Evolutionary conservation across 2,797 vertebrate species (phyloP).

Genomic region (Protonibea diacanthus): DNA sequence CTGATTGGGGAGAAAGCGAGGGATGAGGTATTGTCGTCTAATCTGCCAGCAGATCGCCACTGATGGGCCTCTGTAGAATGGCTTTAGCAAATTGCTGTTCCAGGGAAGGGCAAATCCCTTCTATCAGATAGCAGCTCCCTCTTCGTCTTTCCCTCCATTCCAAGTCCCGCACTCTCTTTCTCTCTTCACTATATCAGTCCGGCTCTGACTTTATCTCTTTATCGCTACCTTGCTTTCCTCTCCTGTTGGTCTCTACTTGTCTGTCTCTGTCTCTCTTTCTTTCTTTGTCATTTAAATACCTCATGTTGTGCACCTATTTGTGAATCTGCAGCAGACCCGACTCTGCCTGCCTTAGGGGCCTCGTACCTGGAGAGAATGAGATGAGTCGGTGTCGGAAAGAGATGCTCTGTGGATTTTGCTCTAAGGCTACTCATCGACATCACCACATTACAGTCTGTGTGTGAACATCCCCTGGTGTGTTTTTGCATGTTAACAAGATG

Average conservation of each 20-base stretch:
- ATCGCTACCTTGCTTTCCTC: slow-evolving; percentile 55
- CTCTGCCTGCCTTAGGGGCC: slow-evolving; percentile 19
- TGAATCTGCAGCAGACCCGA: slow-evolving; percentile 18
- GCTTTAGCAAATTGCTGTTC: slow-evolving; percentile 86
- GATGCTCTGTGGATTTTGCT: slow-evolving; percentile 43
- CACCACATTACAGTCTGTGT: slow-evolving; percentile 17
- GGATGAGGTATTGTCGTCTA: slow-evolving; percentile 81
- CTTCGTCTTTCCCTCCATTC: slow-evolving; percentile 69
- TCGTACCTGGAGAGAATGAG: slow-evolving; percentile 45
- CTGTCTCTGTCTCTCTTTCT: slow-evolving; percentile 12
- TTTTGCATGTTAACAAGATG: slow-evolving; percentile 69
- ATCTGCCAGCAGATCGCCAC: slow-evolving; percentile 83
- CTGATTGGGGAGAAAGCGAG: slow-evolving; percentile 78
- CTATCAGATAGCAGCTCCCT: slow-evolving; percentile 79
- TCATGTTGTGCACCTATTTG: slow-evolving; percentile 22
- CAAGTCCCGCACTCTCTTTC: slow-evolving; percentile 62
- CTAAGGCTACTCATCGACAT: slow-evolving; percentile 43
- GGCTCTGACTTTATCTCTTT: slow-evolving; percentile 71
- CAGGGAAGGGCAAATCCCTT: slow-evolving; percentile 83
- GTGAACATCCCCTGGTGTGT: slow-evolving; percentile 40
- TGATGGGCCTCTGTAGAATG: slow-evolving; percentile 85
- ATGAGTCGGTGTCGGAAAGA: slow-evolving; percentile 48
- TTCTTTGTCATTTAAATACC: slow-evolving; percentile 29
- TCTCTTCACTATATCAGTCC: slow-evolving; percentile 68
- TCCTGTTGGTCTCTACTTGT: slow-evolving; percentile 27